A percentile compares a stretch with the other conserved stretches of the same genome.
Conservation (phyloP, 2,888 invertebrate genomes). For the Trichopoda pennipes region DNA sequence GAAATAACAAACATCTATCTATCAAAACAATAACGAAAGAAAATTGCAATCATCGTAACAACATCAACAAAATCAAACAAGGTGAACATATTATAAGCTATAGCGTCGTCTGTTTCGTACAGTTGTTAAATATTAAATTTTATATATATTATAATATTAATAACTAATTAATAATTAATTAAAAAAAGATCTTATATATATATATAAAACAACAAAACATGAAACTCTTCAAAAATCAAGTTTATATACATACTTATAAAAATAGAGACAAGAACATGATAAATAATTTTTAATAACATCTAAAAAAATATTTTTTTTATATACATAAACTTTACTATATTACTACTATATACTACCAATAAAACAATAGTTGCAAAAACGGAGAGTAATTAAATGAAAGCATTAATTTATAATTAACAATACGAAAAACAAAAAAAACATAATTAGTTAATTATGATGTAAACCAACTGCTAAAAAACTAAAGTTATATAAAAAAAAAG, state of each 20-base stretch:
- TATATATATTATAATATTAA: slow-evolving; percentile 56
- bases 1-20: slow-evolving; percentile 51
- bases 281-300: slow-evolving; percentile 63
- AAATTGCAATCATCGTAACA: slow-evolving; percentile 48
- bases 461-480: slow-evolving; percentile 72
- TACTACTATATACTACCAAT: slow-evolving; percentile 57
- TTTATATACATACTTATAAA: slow-evolving; percentile 71
- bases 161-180: slow-evolving; percentile 56
- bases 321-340: slow-evolving; percentile 59
- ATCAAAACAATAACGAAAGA: slow-evolving; percentile 46
- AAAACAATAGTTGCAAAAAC: slow-evolving; percentile 65
- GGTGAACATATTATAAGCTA: slow-evolving; percentile 76
- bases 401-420: slow-evolving; percentile 63
- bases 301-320: slow-evolving; percentile 52
- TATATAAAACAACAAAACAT: slow-evolving; percentile 63
- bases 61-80: slow-evolving; percentile 52
- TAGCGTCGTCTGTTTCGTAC: slow-evolving; percentile 80
- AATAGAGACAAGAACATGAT: slow-evolving; percentile 70
- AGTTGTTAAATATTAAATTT: slow-evolving; percentile 75
- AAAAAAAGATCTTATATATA: slow-evolving; percentile 71
- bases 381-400: slow-evolving; percentile 63
- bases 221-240: slow-evolving; percentile 61
- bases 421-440: slow-evolving; percentile 57
- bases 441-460: slow-evolving; percentile 70
- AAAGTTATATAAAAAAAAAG: slow-evolving; percentile 66